These are phyloP conservation scores for Xyrichtys novacula DNA, from an alignment of 2,797 vertebrate species.

Conservation along the genomic window DNA sequence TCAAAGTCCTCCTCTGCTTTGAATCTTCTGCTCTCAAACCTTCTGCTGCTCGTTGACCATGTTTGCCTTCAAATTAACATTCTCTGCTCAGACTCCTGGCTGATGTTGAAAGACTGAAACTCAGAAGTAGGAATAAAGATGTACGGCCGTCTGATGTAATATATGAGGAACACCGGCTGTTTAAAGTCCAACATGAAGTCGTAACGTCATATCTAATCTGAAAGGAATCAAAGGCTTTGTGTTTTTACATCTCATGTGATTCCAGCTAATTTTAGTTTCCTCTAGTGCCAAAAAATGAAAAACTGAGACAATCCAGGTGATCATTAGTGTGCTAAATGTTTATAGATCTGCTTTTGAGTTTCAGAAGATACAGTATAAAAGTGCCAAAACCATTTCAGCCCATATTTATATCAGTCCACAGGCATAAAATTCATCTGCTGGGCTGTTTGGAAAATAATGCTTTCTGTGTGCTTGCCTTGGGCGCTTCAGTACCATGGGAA, in stretches of 20 bases:
- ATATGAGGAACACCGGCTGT: slow-evolving; percentile 17
- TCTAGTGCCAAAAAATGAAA: background rate
- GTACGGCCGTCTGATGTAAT: slow-evolving; percentile 26
- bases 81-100: slow-evolving; percentile 67
- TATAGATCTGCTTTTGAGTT: slow-evolving; percentile 85
- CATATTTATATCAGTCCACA: slow-evolving; percentile 65
- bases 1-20: slow-evolving; percentile 73
- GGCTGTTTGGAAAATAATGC: slow-evolving; percentile 72
- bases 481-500: slow-evolving; percentile 73
- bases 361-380: slow-evolving; percentile 65
- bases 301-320: slow-evolving; percentile 1
- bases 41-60: slow-evolving; percentile 72
- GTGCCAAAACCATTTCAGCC: slow-evolving; percentile 70
- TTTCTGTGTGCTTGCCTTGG: slow-evolving; percentile 80
- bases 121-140: slow-evolving; percentile 79
- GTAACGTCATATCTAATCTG: slow-evolving; percentile 6
- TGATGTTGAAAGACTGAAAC: slow-evolving; percentile 76
- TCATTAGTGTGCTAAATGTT: slow-evolving; percentile 20
- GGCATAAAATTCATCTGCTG: slow-evolving; percentile 75
- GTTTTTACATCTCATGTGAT: slow-evolving; percentile 13
- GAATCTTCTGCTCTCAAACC: slow-evolving; percentile 62
- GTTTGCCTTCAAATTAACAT: slow-evolving; percentile 72
- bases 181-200: slow-evolving; percentile 9
- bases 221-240: slow-evolving; percentile 8
- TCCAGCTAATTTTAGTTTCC: background rate